phyloP scores from a whole-genome alignment of 1,140 invertebrate genomes.

The Aphaenogaster floridana region DNA sequence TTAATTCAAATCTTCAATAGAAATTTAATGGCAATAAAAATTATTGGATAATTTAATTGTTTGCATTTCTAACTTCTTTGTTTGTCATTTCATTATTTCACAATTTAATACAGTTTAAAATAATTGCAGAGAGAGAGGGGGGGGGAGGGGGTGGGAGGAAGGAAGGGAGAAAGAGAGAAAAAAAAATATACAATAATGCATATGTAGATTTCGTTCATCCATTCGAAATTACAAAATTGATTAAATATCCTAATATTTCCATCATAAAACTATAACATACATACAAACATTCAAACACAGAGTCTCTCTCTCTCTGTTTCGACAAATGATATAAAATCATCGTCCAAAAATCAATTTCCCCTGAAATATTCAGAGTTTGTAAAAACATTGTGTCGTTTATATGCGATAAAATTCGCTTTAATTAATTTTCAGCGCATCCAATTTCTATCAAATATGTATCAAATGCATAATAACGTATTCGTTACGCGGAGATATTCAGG shows the following conservation, averaged over 20 bases:
- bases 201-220: background rate
- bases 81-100: background rate
- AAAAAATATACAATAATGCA: background rate
- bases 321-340: constrained; percentile 22
- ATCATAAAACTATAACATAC: background rate
- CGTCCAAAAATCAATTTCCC: constrained; percentile 24
- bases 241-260: background rate
- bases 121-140: background rate
- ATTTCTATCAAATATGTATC: constrained; percentile 44
- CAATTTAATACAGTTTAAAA: background rate
- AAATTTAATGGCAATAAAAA: background rate
- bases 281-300: no score
- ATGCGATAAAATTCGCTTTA: constrained; percentile 33
- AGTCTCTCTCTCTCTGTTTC: background rate
- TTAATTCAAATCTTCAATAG: background rate
- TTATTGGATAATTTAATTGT: background rate
- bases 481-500: constrained; percentile 35
- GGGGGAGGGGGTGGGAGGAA: no score
- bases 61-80: background rate
- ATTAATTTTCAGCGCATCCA: constrained; percentile 38
- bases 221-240: background rate
- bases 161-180: no score
- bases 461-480: constrained; percentile 46
- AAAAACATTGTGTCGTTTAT: constrained; percentile 31
- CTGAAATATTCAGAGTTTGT: constrained; percentile 24